These are phyloP conservation scores for Cylloceria caligata DNA, from an alignment of 2,888 invertebrate genomes.

Conservation along the genomic window DNA sequence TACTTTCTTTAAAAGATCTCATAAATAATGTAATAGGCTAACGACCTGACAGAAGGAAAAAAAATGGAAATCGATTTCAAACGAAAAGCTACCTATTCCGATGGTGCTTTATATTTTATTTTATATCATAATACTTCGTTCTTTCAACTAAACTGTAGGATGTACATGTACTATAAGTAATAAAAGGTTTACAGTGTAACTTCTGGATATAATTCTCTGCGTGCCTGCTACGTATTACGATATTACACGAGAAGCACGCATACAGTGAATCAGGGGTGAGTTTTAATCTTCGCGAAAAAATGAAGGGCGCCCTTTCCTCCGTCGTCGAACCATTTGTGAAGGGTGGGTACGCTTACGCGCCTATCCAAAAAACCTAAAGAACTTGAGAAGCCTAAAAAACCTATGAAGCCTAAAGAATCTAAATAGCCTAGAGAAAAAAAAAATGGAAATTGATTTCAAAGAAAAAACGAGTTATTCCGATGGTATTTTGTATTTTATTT, in stretches of 20 bases:
- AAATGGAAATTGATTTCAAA: constrained; percentile 16
- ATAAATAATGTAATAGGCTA: constrained; percentile 23
- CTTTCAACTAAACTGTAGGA: constrained; percentile 4
- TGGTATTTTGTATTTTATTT: constrained; percentile 17
- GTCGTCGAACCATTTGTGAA: constrained; percentile 44
- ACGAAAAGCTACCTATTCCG: constrained; percentile 18
- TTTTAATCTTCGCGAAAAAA: constrained; percentile 46
- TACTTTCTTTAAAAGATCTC: background rate
- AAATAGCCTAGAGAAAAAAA: constrained; percentile 9
- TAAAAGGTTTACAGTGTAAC: constrained; percentile 28
- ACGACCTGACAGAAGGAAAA: constrained; percentile 20
- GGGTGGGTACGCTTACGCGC: constrained; percentile 40
- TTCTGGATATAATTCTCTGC: constrained; percentile 25
- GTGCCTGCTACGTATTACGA: constrained; percentile 36
- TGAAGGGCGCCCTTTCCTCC: constrained; percentile 10
- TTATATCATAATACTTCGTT: background rate
- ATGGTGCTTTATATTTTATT: constrained; percentile 22
- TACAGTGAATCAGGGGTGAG: constrained; percentile 38
- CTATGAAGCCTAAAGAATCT: no score
- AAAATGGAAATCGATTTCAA: constrained; percentile 12
- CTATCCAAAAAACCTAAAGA: no score
- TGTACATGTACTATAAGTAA: background rate
- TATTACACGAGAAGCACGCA: constrained; percentile 2
- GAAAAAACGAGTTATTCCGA: constrained; percentile 14
- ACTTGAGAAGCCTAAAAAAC: no score